phyloP scores from a whole-genome alignment of 1,140 invertebrate genomes.

The Neodiprion pinetum region DNA sequence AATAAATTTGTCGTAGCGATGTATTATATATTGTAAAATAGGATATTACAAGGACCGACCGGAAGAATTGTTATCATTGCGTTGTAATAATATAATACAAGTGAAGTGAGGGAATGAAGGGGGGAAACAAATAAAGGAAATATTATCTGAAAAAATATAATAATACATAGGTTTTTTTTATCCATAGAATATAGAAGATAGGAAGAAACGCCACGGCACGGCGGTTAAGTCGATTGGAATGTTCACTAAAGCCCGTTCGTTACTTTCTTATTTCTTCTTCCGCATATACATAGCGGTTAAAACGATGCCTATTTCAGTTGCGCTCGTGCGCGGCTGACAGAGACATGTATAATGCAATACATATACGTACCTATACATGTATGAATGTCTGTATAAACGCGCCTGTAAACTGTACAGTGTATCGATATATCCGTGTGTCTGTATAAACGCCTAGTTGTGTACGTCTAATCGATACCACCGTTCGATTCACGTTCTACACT shows the following conservation, averaged over 20 bases:
- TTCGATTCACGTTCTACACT: no score
- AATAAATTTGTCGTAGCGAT: no score
- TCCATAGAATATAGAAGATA: constrained; percentile 1
- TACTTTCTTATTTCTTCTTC: no score
- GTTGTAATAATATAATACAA: no score
- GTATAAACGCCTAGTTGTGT: no score
- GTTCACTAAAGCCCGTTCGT: no score
- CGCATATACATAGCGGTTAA: no score
- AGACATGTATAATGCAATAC: neutral
- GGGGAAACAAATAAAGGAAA: neutral
- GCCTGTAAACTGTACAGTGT: neutral
- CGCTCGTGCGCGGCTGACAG: neutral
- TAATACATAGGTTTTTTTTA: constrained; percentile 1
- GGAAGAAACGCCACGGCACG: neutral
- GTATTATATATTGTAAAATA: no score
- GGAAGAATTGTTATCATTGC: no score
- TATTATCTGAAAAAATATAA: constrained; percentile 2
- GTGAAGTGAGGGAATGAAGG: neutral
- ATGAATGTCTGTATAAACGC: neutral
- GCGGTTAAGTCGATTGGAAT: no score
- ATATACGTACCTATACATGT: neutral
- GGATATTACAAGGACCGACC: no score
- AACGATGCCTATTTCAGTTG: neutral
- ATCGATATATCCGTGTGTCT: neutral
- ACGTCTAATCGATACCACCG: no score